Evolutionary conservation across 2,797 vertebrate species (phyloP).

Genomic region (Chelonia mydas): DNA sequence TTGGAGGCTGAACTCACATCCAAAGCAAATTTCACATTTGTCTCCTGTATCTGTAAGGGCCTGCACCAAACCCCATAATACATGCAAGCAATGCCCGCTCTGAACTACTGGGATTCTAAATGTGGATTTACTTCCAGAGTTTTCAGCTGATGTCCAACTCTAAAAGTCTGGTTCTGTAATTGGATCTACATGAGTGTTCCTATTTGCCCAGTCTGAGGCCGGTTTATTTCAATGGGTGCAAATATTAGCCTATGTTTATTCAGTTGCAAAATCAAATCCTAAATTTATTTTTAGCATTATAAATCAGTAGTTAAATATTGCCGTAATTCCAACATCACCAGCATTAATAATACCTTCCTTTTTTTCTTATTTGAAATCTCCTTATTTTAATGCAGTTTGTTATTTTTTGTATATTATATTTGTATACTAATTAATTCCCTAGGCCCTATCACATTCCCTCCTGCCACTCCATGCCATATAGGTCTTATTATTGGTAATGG

Average conservation of each 20-base stretch:
- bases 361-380: background rate
- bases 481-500: constrained; percentile 29
- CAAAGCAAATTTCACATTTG: constrained; percentile 49
- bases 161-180: background rate
- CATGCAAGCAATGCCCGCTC: background rate
- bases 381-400: background rate
- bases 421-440: background rate
- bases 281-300: constrained; percentile 15
- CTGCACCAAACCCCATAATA: background rate
- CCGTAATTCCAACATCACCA: background rate
- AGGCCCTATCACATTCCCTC: background rate
- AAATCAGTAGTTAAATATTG: background rate
- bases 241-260: constrained; percentile 4
- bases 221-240: background rate
- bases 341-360: background rate
- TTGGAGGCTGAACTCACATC: background rate
- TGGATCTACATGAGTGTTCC: constrained; percentile 35
- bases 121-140: background rate
- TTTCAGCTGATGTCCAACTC: background rate
- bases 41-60: background rate
- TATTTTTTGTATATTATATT: background rate
- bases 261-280: background rate
- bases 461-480: background rate
- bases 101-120: constrained; percentile 18
- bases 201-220: background rate